A percentile compares a stretch with the other conserved stretches of the same genome.
These are phyloP conservation scores for Eupithecia abbreviata DNA, from an alignment of 2,888 invertebrate species.

Conservation along the genomic window DNA sequence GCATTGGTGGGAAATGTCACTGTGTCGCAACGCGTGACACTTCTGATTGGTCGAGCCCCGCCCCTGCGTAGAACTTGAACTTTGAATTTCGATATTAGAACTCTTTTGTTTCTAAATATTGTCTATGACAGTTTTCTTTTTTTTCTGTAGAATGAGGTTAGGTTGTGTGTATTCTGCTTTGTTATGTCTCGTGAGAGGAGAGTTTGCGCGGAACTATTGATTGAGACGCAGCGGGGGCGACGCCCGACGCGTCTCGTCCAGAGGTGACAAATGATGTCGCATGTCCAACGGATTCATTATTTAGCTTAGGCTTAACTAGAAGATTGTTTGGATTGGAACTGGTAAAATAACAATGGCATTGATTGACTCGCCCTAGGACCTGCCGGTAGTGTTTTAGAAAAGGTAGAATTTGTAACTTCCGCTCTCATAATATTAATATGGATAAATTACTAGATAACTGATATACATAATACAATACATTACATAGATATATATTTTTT, in stretches of 20 bases:
- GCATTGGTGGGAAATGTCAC: conserved; percentile 80
- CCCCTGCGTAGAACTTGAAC: conserved; percentile 50
- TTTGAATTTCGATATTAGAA: conserved; percentile 20
- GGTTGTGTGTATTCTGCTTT: conserved; percentile 35
- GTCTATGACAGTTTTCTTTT: conserved; percentile 21
- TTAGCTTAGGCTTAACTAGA: neutral
- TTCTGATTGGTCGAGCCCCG: conserved; percentile 72
- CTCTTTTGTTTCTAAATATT: conserved; percentile 2
- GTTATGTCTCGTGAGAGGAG: conserved; percentile 53
- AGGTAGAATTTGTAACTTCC: too few species aligned
- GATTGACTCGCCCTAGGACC: neutral
- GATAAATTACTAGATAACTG: too few species aligned
- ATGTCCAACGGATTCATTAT: conserved; percentile 27
- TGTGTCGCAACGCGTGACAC: conserved; percentile 77
- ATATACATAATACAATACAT: too few species aligned
- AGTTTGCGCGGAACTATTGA: conserved; percentile 75
- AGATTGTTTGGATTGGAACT: neutral
- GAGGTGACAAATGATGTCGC: conserved; percentile 59
- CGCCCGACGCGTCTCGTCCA: conserved; percentile 57
- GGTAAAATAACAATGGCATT: neutral
- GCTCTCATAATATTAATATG: too few species aligned
- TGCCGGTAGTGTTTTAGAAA: too few species aligned
- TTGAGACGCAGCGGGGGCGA: conserved; percentile 61
- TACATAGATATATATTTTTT: too few species aligned
- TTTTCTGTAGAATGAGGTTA: conserved; percentile 19